A percentile compares a stretch with the other conserved stretches of the same genome.
Evolutionary conservation across 2,888 invertebrate genomes (phyloP).

Genomic region (Smittia sp.): DNA sequence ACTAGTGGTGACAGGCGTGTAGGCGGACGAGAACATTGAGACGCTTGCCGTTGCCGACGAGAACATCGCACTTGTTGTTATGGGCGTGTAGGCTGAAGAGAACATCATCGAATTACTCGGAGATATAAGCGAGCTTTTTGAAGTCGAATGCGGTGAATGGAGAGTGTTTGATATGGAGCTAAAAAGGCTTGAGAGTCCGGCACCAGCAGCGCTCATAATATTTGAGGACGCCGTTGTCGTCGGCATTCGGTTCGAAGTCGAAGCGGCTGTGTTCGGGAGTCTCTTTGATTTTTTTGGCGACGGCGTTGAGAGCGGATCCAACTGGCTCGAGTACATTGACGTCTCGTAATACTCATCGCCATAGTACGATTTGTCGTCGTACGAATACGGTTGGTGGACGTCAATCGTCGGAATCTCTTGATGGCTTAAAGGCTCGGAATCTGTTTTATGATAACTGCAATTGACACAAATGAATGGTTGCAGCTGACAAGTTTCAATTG

Average conservation of each 20-base stretch:
- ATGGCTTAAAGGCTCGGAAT: constrained; percentile 31
- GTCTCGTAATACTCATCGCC: constrained; percentile 35
- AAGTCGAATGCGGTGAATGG: not conserved
- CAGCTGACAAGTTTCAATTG: not conserved
- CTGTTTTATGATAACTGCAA: not conserved
- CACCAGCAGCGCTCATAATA: constrained; percentile 23
- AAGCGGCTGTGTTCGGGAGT: constrained; percentile 17
- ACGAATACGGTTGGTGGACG: constrained; percentile 2
- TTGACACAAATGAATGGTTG: not conserved
- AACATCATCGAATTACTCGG: not conserved
- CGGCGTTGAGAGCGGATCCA: not conserved
- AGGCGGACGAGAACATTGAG: no score
- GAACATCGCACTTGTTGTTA: no score
- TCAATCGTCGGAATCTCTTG: constrained; percentile 24
- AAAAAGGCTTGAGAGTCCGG: constrained; percentile 34
- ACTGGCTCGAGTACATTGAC: constrained; percentile 4
- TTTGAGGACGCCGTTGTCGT: not conserved
- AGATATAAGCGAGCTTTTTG: not conserved
- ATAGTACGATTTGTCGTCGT: constrained; percentile 26
- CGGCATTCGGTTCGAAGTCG: not conserved
- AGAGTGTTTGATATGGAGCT: constrained; percentile 34
- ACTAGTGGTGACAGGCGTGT: no score
- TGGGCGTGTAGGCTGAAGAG: no score
- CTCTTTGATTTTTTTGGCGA: constrained; percentile 31
- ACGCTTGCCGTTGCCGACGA: no score